These are phyloP conservation scores for Aelia acuminata DNA, from an alignment of 2,888 invertebrate genomes.

Conservation along the genomic window DNA sequence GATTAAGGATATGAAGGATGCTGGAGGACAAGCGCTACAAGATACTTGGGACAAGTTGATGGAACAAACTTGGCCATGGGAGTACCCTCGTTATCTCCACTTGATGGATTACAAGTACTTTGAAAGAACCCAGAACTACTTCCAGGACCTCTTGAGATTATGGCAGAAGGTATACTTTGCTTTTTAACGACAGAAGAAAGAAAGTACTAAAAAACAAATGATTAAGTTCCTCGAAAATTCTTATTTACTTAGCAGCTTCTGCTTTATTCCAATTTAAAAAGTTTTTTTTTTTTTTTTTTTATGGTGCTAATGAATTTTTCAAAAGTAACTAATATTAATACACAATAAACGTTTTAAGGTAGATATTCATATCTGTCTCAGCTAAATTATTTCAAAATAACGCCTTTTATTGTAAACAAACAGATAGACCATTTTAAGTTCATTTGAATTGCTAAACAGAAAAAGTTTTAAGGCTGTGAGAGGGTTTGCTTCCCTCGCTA, in stretches of 20 bases:
- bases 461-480: not conserved
- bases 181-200: constrained; percentile 8
- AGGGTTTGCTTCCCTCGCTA: not conserved
- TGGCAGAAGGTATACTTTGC: not conserved
- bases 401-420: not conserved
- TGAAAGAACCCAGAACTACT: constrained; percentile 19
- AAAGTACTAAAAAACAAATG: not conserved
- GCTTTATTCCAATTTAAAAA: not conserved
- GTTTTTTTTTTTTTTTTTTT: not conserved
- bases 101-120: constrained; percentile 50
- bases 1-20: not conserved
- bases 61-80: constrained; percentile 14
- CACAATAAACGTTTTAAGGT: too few species aligned
- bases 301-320: too few species aligned
- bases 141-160: constrained; percentile 7
- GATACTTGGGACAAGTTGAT: constrained; percentile 44
- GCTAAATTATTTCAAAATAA: not conserved
- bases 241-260: not conserved
- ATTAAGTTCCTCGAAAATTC: not conserved
- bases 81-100: constrained; percentile 38
- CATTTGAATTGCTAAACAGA: constrained; percentile 9
- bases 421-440: not conserved
- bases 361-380: not conserved
- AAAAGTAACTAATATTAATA: too few species aligned
- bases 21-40: constrained; percentile 23